Evolutionary conservation across 2,113 vertebrate species (phyloP), one percentile per base, ranked within the genome.

Genomic region (Orycteropus afer): DNA sequence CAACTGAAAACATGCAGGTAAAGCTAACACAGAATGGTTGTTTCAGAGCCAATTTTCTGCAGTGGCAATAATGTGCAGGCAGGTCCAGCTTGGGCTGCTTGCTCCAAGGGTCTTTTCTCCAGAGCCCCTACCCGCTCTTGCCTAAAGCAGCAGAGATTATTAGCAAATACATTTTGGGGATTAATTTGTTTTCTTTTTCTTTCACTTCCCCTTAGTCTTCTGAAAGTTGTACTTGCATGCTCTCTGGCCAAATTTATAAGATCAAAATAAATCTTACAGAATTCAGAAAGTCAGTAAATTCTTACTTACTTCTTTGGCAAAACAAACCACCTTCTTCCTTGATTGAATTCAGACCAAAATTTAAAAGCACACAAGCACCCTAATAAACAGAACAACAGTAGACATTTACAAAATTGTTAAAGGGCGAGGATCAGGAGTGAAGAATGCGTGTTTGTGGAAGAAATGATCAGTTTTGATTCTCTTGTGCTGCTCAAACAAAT

Each of bases 1-100:
- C 97, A 97, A 81, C 90, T 86, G 74, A 95, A 95, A 95, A 93
- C 55, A 84, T 0, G 0, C 83, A 92, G 96, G 97, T 92, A 86
- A 95, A 96, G 80, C 74, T 51, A 85, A 94, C 87, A 82, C 78
- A 77, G 90, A 81, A 55, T 2, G 81, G 84, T 34, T 1, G 2
- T 86, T 95, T 89, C 88, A 4, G 82, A 92, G 88, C 93, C 89
- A 91, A 77, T 96, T 95, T 97, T 95, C 96, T 45, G 18, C 0
- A 3, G 95, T 55, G 37, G 91, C 63, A 86, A 34, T 7, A 29
- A 81, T 1, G 2, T 3, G 47, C 14, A 3, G 37, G 85, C 77
- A 93, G 49, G 57, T 40, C 45, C 57, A 11, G 45, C 27, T 73
- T n/a, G 12, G 0, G 0, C 47, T 20, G 15, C 51, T 49, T 27